Percentiles rank a stretch among this genome's conserved stretches.
Conservation (phyloP, 37 sponge, comb jelly and placozoan species). For the Axinella damicornis region DNA sequence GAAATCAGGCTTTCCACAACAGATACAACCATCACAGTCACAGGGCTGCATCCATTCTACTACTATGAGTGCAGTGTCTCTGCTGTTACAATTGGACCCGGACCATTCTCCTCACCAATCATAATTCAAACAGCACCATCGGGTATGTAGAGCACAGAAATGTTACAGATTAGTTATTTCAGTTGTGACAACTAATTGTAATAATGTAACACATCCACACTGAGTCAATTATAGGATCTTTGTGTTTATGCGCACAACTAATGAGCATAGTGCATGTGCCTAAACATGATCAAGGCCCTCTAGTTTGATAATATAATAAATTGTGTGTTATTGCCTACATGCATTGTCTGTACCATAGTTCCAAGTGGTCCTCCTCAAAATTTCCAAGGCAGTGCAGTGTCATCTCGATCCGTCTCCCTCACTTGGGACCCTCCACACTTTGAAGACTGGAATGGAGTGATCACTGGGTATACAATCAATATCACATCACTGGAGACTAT, state of each 20-base stretch:
- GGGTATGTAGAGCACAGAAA: background rate
- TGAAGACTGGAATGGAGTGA: constrained; percentile 28
- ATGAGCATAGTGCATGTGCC: background rate
- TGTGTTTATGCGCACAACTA: background rate
- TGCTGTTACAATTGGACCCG: constrained; percentile 41
- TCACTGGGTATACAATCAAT: constrained; percentile 16
- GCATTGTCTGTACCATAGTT: no score
- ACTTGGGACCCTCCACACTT: constrained; percentile 28
- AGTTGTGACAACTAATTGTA: no score
- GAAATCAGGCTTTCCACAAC: background rate
- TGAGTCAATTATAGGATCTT: no score
- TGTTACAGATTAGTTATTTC: background rate
- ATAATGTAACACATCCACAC: no score
- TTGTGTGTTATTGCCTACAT: background rate
- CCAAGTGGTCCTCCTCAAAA: constrained; percentile 6
- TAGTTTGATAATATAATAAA: no score
- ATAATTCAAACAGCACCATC: background rate
- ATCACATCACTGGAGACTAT: background rate
- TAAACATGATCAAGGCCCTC: no score
- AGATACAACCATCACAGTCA: background rate
- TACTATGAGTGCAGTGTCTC: constrained; percentile 26
- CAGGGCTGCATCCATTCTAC: constrained; percentile 38
- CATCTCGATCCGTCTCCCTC: background rate
- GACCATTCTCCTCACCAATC: constrained; percentile 20
- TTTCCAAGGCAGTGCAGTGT: background rate